Evolutionary conservation across 2,888 invertebrate genomes (phyloP).

Genomic region (Steinernema hermaphroditum): DNA sequence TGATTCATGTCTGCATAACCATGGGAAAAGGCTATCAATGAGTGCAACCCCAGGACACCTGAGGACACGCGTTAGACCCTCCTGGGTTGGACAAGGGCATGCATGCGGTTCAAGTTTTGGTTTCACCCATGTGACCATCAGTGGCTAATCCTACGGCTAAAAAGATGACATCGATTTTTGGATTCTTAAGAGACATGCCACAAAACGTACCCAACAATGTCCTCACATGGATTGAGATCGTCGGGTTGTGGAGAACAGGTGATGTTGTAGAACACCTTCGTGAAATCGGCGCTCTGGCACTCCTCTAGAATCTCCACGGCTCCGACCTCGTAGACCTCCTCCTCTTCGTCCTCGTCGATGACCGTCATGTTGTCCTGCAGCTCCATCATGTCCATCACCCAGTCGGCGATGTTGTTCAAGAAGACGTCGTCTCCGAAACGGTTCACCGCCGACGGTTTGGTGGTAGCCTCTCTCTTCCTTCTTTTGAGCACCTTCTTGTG

Average conservation of each 20-base stretch:
- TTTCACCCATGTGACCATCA: not conserved
- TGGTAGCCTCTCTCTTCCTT: not conserved
- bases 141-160: not conserved
- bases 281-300: conserved; percentile 37
- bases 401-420: conserved; percentile 41
- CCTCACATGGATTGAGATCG: conserved; percentile 84
- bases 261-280: conserved; percentile 52
- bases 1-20: too few species aligned
- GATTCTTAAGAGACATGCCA: too few species aligned
- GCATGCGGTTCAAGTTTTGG: too few species aligned
- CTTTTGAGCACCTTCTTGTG: conserved; percentile 3
- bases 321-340: conserved; percentile 2
- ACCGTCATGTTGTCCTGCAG: conserved; percentile 39
- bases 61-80: too few species aligned
- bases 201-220: conserved; percentile 76
- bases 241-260: conserved; percentile 74
- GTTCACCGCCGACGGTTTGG: not conserved
- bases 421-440: not conserved
- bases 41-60: too few species aligned
- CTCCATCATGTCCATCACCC: conserved; percentile 42
- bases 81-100: too few species aligned
- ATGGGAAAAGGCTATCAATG: too few species aligned
- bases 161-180: too few species aligned
- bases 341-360: conserved; percentile 1
- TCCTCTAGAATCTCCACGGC: not conserved